Evolutionary conservation across 1,140 invertebrate genomes (phyloP).

Genomic region (Drosophila pseudoobscura): DNA sequence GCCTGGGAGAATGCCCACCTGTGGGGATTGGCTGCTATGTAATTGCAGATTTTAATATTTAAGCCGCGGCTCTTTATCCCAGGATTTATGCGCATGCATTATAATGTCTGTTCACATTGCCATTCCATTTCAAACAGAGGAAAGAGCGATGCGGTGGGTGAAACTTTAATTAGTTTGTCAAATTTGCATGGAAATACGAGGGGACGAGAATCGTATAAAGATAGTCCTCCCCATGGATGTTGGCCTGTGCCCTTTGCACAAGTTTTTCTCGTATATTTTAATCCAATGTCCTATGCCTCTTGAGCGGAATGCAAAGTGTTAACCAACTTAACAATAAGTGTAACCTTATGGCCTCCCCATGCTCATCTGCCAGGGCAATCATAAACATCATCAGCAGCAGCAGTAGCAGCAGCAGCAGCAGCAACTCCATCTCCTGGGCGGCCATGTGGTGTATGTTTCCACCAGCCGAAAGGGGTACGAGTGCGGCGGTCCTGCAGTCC

Average conservation of each 20-base stretch:
- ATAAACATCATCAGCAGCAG: not conserved
- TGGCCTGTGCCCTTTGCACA: not conserved
- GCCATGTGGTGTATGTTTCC: not conserved
- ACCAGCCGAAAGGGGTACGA: no score
- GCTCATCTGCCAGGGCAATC: not conserved
- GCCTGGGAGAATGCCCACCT: conserved; percentile 6
- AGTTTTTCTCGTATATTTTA: not conserved
- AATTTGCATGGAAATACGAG: conserved; percentile 43
- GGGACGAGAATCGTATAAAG: not conserved
- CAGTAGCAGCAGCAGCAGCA: not conserved
- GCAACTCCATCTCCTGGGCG: not conserved
- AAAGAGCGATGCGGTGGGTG: conserved; percentile 2
- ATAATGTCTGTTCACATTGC: conserved; percentile 42
- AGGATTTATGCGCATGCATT: conserved; percentile 73
- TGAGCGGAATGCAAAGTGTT: conserved; percentile 29
- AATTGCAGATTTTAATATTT: conserved; percentile 75
- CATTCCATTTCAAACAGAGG: conserved; percentile 13
- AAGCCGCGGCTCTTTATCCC: conserved; percentile 63
- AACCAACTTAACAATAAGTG: no score
- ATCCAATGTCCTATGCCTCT: conserved; percentile 5
- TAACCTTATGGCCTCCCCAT: no score
- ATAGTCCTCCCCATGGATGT: conserved; percentile 1
- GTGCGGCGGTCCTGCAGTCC: conserved; percentile 2
- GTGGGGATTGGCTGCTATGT: conserved; percentile 13
- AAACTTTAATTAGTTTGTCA: conserved; percentile 63